Conservation (phyloP, 2,888 invertebrate genomes). For the Amphipoea lucens region DNA sequence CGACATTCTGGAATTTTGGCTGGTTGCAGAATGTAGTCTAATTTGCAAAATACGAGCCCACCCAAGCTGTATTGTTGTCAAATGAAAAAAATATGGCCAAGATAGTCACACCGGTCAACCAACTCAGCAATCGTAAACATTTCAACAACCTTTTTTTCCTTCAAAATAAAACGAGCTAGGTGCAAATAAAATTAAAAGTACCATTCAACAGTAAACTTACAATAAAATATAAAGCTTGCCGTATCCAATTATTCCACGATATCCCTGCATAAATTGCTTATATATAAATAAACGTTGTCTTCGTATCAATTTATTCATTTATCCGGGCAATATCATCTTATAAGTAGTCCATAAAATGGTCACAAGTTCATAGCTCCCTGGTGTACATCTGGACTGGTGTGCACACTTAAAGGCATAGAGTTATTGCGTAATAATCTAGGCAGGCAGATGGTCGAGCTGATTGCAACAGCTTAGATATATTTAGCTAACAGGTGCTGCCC, state of each 20-base stretch:
- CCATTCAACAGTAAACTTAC: conserved; percentile 3
- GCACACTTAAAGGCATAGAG: conserved; percentile 80
- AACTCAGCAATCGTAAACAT: not conserved
- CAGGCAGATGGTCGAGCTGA: conserved; percentile 87
- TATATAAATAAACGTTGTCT: conserved; percentile 42
- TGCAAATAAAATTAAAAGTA: not conserved
- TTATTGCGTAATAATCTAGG: conserved; percentile 87
- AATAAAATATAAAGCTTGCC: conserved; percentile 8
- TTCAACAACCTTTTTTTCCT: not conserved
- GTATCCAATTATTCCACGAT: conserved; percentile 21
- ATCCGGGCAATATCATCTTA: conserved; percentile 56
- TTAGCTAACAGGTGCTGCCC: conserved; percentile 86
- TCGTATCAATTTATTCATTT: conserved; percentile 54
- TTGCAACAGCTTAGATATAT: conserved; percentile 82
- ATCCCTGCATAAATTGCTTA: conserved; percentile 11
- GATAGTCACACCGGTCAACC: not conserved
- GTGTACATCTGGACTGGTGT: conserved; percentile 82
- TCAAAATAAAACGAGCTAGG: not conserved
- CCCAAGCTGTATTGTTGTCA: not conserved
- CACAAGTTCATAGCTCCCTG: conserved; percentile 80
- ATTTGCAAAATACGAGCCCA: not conserved
- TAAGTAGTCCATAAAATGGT: conserved; percentile 77
- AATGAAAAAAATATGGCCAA: not conserved
- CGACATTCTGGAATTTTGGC: not conserved
- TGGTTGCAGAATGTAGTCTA: not conserved